These are phyloP conservation scores for Palythoa caribaeorum DNA, from an alignment of 92 coral and sea anemone species.

Conservation along the genomic window DNA sequence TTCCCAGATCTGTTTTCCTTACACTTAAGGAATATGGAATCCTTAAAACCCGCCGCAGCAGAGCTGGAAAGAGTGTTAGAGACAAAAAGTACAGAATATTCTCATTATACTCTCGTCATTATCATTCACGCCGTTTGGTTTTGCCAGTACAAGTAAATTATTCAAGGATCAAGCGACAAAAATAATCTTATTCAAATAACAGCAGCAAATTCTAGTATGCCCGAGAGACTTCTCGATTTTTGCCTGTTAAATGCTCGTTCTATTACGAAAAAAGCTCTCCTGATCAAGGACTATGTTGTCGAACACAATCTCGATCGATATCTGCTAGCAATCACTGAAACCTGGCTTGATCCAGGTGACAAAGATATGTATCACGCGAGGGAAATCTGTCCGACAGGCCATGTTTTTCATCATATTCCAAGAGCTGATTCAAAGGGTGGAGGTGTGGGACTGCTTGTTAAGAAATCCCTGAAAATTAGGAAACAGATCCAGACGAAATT, in stretches of 20 bases:
- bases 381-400: too few species aligned
- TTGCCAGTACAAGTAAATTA: conserved; percentile 12
- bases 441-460: too few species aligned
- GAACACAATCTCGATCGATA: too few species aligned
- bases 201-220: neutral
- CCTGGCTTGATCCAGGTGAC: too few species aligned
- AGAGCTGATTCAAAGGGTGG: too few species aligned
- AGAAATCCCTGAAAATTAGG: too few species aligned
- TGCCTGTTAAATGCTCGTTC: conserved; percentile 13
- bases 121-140: neutral
- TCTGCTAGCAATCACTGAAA: too few species aligned
- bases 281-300: too few species aligned
- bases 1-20: neutral
- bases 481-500: too few species aligned
- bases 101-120: neutral
- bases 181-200: neutral
- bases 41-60: conserved; percentile 19
- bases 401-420: too few species aligned
- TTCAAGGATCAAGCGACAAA: neutral
- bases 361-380: too few species aligned
- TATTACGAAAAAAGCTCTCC: neutral
- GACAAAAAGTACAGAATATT: conserved; percentile 19
- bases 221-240: neutral
- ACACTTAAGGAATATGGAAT: conserved; percentile 13
- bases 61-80: conserved; percentile 13